A percentile compares a stretch with the other conserved stretches of the same genome.
phyloP scores from a whole-genome alignment of 1,140 invertebrate genomes.

The Calycopis cecrops region DNA sequence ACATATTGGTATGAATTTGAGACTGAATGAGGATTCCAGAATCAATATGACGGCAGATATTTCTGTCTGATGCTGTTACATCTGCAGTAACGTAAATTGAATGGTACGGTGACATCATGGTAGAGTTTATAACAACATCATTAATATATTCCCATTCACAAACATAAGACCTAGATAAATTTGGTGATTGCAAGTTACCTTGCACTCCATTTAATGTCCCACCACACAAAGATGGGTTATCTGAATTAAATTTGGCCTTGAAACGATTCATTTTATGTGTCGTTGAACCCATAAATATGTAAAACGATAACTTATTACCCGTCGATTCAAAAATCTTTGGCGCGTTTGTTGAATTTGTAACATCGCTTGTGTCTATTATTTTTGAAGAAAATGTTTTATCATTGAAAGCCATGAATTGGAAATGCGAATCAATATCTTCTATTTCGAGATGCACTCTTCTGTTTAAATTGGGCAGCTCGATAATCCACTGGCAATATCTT shows the following conservation, averaged over 20 bases:
- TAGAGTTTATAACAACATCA: slow-evolving; percentile 14
- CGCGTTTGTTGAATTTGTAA: slow-evolving; percentile 26
- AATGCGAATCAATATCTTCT: slow-evolving; percentile 36
- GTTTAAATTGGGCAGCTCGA: slow-evolving; percentile 78
- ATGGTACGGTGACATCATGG: slow-evolving; percentile 26
- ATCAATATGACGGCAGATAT: slow-evolving; percentile 34
- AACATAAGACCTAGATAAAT: slow-evolving; percentile 37
- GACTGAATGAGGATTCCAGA: slow-evolving; percentile 24
- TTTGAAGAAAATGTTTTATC: slow-evolving; percentile 53
- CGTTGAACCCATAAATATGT: slow-evolving; percentile 67
- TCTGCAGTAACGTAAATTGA: slow-evolving; percentile 39
- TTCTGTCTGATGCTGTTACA: slow-evolving; percentile 31
- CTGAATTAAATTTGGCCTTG: slow-evolving; percentile 77
- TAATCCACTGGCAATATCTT: slow-evolving; percentile 81
- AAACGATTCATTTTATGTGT: slow-evolving; percentile 76
- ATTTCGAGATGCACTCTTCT: slow-evolving; percentile 53
- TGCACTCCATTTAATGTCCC: slow-evolving; percentile 35
- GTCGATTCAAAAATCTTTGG: slow-evolving; percentile 74
- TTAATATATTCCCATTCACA: slow-evolving; percentile 51
- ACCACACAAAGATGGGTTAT: slow-evolving; percentile 70
- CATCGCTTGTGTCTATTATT: slow-evolving; percentile 35
- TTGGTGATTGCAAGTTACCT: slow-evolving; percentile 41
- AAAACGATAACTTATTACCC: slow-evolving; percentile 79
- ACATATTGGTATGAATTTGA: too few species aligned
- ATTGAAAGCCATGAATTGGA: slow-evolving; percentile 56